Conservation (phyloP, 2,113 vertebrate species). For the Pachypanchax playfairii region DNA sequence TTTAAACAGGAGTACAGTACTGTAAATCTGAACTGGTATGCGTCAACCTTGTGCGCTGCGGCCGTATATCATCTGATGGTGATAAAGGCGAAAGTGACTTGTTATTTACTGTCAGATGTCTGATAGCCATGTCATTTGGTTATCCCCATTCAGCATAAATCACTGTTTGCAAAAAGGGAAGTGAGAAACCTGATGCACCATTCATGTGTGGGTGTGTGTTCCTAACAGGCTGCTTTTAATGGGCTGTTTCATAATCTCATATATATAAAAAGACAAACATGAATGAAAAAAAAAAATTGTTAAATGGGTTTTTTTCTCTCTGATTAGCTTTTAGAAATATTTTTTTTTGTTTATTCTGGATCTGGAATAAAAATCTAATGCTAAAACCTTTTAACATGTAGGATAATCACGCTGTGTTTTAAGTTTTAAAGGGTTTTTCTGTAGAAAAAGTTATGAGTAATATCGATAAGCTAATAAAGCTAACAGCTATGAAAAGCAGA, state of each 20-base stretch:
- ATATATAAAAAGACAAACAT: not conserved
- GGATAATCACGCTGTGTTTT: too few species aligned
- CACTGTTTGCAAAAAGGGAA: constrained; percentile 41
- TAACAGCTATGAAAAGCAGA: too few species aligned
- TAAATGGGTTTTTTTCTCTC: not conserved
- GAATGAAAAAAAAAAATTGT: constrained; percentile 1
- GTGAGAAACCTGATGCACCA: constrained; percentile 35
- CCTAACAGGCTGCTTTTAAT: constrained; percentile 7
- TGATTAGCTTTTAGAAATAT: constrained; percentile 2
- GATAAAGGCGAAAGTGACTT: constrained; percentile 49
- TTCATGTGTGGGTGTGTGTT: constrained; percentile 24
- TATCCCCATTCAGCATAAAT: constrained; percentile 49
- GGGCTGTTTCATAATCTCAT: not conserved
- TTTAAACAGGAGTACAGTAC: constrained; percentile 21
- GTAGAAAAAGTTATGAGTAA: too few species aligned
- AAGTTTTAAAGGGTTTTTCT: too few species aligned
- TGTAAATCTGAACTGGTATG: constrained; percentile 29
- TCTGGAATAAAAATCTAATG: not conserved
- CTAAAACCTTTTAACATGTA: too few species aligned
- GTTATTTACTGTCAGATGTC: constrained; percentile 50
- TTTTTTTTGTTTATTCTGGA: constrained; percentile 3
- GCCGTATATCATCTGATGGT: constrained; percentile 26
- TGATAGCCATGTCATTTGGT: constrained; percentile 35
- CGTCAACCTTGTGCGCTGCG: constrained; percentile 1
- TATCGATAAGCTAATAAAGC: too few species aligned